These are phyloP conservation scores for Rostratula benghalensis DNA, from an alignment of 2,113 vertebrate genomes.

Conservation along the genomic window DNA sequence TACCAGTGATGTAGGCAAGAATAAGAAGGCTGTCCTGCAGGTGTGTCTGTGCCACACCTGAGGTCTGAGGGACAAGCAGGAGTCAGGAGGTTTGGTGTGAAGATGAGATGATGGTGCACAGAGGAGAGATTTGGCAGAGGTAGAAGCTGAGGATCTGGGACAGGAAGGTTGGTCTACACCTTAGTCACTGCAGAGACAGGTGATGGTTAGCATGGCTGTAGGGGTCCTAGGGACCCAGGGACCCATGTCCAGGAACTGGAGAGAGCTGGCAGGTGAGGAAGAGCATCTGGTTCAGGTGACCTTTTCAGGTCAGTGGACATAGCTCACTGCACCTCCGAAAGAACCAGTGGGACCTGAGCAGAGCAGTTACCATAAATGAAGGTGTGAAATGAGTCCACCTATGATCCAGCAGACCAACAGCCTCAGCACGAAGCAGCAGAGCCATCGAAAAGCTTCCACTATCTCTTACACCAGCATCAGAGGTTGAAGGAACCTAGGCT, in stretches of 20 bases:
- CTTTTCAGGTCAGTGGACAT: background rate
- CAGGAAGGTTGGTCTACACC: background rate
- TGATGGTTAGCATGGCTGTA: too few relatives aligned
- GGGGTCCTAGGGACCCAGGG: background rate
- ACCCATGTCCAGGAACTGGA: background rate
- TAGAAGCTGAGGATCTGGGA: background rate
- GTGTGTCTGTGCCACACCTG: background rate
- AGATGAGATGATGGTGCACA: background rate
- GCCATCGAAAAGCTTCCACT: background rate
- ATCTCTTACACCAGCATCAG: background rate
- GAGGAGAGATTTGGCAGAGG: background rate
- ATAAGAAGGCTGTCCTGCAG: background rate
- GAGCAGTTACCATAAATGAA: accelerated
- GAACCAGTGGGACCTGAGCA: background rate
- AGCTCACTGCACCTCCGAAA: background rate
- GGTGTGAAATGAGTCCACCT: background rate
- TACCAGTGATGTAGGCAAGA: background rate
- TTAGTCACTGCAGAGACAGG: background rate
- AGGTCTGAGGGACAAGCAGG: background rate
- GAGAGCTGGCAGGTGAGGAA: background rate
- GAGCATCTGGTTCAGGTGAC: background rate
- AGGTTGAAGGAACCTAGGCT: background rate
- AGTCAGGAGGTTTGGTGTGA: background rate
- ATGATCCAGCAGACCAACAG: background rate
- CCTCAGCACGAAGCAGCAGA: background rate